Evolutionary conservation across 2,797 vertebrate species (phyloP), one percentile per base, ranked within the genome.

Genomic region (Characodon lateralis): DNA sequence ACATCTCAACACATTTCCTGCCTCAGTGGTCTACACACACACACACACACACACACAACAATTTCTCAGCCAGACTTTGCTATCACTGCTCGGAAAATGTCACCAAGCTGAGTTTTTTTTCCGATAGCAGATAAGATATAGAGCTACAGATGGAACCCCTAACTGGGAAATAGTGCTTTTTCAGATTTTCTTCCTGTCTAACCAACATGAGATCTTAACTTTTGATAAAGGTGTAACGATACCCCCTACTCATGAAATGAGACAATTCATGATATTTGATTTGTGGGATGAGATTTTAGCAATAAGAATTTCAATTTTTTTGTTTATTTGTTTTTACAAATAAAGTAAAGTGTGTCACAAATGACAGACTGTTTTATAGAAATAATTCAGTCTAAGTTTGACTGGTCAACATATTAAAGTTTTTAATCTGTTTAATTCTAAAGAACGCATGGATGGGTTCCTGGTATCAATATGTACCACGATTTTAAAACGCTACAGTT

Each of bases 1-100:
- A 88, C 85, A 90, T 90, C 86, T 91, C 77, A 85, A 79, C 85
- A 82, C 66, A 92, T 89, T 85, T 89, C 86, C 83, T 85, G 87
- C 87, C 80, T 91, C 86, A 78, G 73, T 75, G 72, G 68, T 85
- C 55, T 24, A 77, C 59, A 26, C 70, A 73, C 65, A 71, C 70
- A 71, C 31, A 72, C 28, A 68, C 43, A 65, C 69, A 56, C 76
- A 73, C 26, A 28, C 7, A 80, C 63, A 76, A 58, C 74, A 43
- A 14, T 66, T 48, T 43, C 63, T 20, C 41, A 78, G 2, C 74
- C 77, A 83, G 22, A 80, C 76, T 66, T 72, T 74, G 79, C 85
- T 87, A 84, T 83, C 83, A 78, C 55, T 66, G 69, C 63, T 83
- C 56, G 76, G 83, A 76, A 83, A 80, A 79, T 82, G 77, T 78